Base-by-base conservation (phyloP, 2,113 vertebrate genomes). In the Menura novaehollandiae region DNA sequence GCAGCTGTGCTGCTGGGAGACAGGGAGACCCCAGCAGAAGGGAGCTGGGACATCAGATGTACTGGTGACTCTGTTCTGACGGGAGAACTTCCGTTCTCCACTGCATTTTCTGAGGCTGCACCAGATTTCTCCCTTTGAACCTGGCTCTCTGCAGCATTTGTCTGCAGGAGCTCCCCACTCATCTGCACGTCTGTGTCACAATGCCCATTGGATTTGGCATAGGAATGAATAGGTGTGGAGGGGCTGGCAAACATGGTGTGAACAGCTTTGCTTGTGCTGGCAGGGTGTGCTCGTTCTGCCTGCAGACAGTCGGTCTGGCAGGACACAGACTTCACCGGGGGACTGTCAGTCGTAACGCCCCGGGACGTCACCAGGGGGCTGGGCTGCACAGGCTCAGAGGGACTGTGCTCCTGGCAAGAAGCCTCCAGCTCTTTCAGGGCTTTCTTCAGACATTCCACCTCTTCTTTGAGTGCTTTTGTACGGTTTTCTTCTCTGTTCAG, bases 1-100 rank as follows among this genome's bases (percentile, higher is more conserved):
- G 99, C 98, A 41, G 99, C 99, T 0, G 99, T 99, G 98, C 99
- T 97, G 95, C 98, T 98, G 55, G 99, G 99, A 18, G 99, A 98
- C n/a, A 96, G 85, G 1, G 98, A 98, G 19, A 79, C 97, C 46
- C 97, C 98, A 2, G 96, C 77, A 22, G 98, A 87, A 53, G 98
- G 96, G 33, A 97, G 92, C 76, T 98, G 98, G 62, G 98, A 88
- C 52, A 98, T 92, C 27, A 95, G 95, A 33, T 97, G 97, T 55
- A 96, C 94, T 0, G 96, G 93, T 3, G 97, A 95, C 80, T 98
- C 98, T 0, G 56, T 78, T 87, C 96, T 97, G 8, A 89, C 63
- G 3, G 97, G 94, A 68, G 96, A 98, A 19, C 82, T 96, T 3
- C 98, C 99, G 11, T 98, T 99, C 95, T 99, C 99, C 15, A 96